Evolutionary conservation across 2,888 invertebrate genomes (phyloP), one percentile per base, ranked within the genome.

Genomic region (Plutella xylostella): DNA sequence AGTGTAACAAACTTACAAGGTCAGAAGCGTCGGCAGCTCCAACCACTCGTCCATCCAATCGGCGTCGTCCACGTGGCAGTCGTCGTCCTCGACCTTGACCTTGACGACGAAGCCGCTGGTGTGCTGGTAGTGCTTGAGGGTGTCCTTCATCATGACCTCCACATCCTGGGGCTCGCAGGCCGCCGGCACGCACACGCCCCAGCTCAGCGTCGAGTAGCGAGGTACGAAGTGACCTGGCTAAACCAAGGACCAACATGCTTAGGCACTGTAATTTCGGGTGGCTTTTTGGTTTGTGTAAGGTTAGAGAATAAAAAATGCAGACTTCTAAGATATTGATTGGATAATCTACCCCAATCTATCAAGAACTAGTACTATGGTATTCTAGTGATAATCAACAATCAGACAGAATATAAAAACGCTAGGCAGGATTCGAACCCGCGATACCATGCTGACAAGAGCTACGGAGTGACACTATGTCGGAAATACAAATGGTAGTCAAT

Each of bases 211-310:
- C 19, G 89, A 88, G 70, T 90, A 90, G 58, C 88, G 87, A 45
- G 91, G 90, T 65, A 89, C 85, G 69, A 90, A 90, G 75, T 91
- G 90, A 67, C 88, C 88, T 60, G 90, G 88, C 91, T 91, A 72
- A 76, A 83, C 77, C 60, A 75, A 71, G 54, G 17, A 11, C 17
- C n/a, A 42, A 30, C 22, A 14, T 28, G 82, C 87, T 87, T n/a
- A n/a, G n/a, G n/a, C n/a, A n/a, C n/a, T n/a, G n/a, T n/a, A n/a
- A n/a, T n/a, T n/a, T n/a, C n/a, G n/a, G n/a, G n/a, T n/a, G n/a
- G n/a, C n/a, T n/a, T n/a, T n/a, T n/a, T n/a, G n/a, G n/a, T n/a
- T n/a, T n/a, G n/a, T n/a, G n/a, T n/a, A n/a, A n/a, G n/a, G n/a
- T n/a, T n/a, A n/a, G n/a, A n/a, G n/a, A n/a, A n/a, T n/a, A n/a